Base-by-base conservation (phyloP, 1,140 invertebrate genomes). In the Euschistus heros region DNA sequence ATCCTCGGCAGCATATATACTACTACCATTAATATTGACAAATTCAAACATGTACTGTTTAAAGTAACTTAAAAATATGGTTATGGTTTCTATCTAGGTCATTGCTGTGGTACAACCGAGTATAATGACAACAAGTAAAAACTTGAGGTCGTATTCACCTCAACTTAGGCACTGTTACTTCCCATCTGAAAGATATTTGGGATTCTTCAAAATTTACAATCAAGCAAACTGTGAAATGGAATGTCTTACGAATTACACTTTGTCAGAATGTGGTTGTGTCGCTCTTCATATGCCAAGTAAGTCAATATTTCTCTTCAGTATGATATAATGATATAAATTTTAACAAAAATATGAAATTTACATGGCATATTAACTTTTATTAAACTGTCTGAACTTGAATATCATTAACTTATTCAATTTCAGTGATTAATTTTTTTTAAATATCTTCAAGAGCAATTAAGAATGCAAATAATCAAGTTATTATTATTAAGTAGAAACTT, bases 201-300 rank as follows among this genome's bases (percentile, higher is more conserved):
- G 75, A 59, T 86, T 80, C 71, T 88, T 82, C 70, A 80, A 82
- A 63, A 66, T 74, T n/a, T 79, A 79, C 65, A 74, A 75, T 0
- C 71, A 74, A 60, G 66, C 66, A 22, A 77, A 78, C 62, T 79
- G 77, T 65, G 66, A 73, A 26, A 37, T 76, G 10, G 77, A 79
- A 63, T 79, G 77, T 67, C 63, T 73, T 13, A 68, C 73, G 7
- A 77, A 79, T 68, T 73, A 70, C 62, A 76, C 74, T 2, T 60
- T 74, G 33, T 27, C 68, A 5, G 57, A 33, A 26, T 77, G 76
- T 65, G 69, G 70, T 10, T 77, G 76, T 68, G 83, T 84, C 24
- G 79, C 81, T 65, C 84, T 83, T 69, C 80, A 82, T 71, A 84
- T 86, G 83, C 84, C 84, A 61, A 80, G 85, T 85, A 73, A 80